phyloP scores from a whole-genome alignment of 2,113 vertebrate species.

The Grus americana region DNA sequence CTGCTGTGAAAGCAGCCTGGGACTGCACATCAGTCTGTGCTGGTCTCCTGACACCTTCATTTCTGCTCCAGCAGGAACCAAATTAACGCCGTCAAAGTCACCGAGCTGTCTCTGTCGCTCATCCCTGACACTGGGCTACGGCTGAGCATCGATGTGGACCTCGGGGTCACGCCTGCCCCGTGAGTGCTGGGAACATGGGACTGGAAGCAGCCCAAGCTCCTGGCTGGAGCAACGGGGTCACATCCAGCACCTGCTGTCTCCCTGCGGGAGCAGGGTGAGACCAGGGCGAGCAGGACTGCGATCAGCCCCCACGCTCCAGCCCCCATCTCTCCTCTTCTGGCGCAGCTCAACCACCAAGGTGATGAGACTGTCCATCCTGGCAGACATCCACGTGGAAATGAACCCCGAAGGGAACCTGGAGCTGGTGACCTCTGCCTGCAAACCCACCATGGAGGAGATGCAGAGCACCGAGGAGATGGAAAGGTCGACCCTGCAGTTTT shows the following conservation, averaged over 20 bases:
- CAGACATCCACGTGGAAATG: neutral
- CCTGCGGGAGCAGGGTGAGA: neutral
- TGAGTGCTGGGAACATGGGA: neutral
- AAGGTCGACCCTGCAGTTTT: neutral
- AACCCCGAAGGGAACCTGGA: constrained; percentile 30
- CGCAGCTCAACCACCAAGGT: neutral
- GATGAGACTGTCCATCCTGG: constrained; percentile 9
- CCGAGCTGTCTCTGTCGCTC: neutral
- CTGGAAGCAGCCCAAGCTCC: neutral
- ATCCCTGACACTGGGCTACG: neutral
- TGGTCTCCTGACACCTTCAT: neutral
- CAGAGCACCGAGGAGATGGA: neutral
- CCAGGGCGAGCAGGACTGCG: accelerated
- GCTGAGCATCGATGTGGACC: neutral
- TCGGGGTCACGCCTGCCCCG: neutral
- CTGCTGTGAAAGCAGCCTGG: neutral
- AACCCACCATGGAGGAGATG: neutral
- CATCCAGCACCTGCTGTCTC: neutral
- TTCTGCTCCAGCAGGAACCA: neutral
- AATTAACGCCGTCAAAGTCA: neutral
- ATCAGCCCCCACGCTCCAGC: neutral
- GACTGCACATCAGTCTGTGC: accelerated
- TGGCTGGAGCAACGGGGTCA: accelerated
- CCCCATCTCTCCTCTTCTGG: neutral
- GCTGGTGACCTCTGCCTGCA: constrained; percentile 26